Conservation (phyloP, 1,140 invertebrate genomes). For the Scaptomyza pallida region DNA sequence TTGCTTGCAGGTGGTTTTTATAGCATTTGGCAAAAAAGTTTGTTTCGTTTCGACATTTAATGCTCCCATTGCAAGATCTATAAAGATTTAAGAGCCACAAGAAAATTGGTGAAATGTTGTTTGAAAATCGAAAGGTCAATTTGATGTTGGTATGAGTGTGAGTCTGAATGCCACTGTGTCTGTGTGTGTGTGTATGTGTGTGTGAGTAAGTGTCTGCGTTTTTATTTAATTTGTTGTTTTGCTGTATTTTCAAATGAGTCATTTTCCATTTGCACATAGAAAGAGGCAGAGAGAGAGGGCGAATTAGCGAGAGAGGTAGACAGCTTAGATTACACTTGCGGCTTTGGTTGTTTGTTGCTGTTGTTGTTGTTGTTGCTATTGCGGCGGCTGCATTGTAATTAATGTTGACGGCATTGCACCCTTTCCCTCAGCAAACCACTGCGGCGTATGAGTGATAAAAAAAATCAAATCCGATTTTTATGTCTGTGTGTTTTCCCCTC, state of each 20-base stretch:
- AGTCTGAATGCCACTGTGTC: too few relatives aligned
- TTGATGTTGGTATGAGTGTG: conserved; percentile 8
- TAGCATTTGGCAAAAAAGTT: conserved; percentile 1
- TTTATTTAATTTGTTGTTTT: conserved; percentile 34
- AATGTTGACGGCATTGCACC: conserved; percentile 56
- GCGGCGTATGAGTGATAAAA: conserved; percentile 71
- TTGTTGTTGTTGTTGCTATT: conserved; percentile 45
- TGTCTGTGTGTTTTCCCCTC: conserved; percentile 38
- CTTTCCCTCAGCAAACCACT: conserved; percentile 31
- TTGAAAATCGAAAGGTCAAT: conserved; percentile 49
- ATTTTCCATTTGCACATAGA: conserved; percentile 58
- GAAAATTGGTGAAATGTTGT: conserved; percentile 10
- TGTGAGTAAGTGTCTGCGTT: too few relatives aligned
- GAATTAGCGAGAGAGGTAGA: too few relatives aligned
- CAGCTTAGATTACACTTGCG: conserved; percentile 43
- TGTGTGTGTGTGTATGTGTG: too few relatives aligned
- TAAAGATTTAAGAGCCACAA: conserved; percentile 8
- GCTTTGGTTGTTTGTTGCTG: conserved; percentile 38
- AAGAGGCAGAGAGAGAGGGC: conserved; percentile 12
- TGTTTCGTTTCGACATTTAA: too few relatives aligned
- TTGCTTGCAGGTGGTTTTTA: conserved; percentile 22
- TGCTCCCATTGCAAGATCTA: too few relatives aligned
- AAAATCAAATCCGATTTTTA: conserved; percentile 32
- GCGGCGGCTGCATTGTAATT: conserved; percentile 57
- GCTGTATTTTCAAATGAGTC: conserved; percentile 57